phyloP scores from a whole-genome alignment of 2,113 vertebrate species.

The Merops nubicus region DNA sequence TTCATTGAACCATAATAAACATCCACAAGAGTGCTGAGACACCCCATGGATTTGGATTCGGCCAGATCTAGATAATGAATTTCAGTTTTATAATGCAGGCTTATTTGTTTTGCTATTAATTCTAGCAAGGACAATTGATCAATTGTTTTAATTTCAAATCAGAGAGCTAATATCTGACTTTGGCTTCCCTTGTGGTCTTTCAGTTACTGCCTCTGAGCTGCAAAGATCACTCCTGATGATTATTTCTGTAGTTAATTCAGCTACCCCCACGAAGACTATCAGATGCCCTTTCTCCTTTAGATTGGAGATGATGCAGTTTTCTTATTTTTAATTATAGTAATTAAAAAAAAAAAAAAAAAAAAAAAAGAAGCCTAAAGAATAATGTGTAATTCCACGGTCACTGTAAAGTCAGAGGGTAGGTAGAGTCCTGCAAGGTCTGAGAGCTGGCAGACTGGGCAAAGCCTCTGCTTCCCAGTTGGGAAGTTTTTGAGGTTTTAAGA shows the following conservation, averaged over 20 bases:
- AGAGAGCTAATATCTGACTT: slow-evolving; percentile 47
- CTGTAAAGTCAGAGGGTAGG: neutral
- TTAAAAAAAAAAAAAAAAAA: neutral
- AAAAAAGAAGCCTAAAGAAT: neutral
- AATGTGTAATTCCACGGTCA: neutral
- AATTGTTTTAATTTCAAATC: slow-evolving; percentile 72
- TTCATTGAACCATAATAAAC: neutral
- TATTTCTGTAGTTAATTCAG: neutral
- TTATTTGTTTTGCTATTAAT: slow-evolving; percentile 51
- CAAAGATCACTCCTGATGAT: slow-evolving; percentile 7
- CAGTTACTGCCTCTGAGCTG: neutral
- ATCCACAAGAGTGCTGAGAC: neutral
- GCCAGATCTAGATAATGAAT: neutral
- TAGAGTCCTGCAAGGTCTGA: neutral
- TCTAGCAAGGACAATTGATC: slow-evolving; percentile 60
- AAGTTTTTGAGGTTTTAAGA: neutral
- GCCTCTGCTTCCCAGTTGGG: rapidly evolving
- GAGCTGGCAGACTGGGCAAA: neutral
- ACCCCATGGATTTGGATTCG: neutral
- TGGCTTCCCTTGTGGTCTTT: slow-evolving; percentile 15
- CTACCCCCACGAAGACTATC: neutral
- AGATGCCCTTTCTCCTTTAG: neutral
- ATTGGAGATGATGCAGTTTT: neutral
- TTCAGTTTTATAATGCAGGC: slow-evolving; percentile 2
- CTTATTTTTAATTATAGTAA: neutral